Conservation (phyloP, 2,888 invertebrate species). For the Zhengitettix transpicula region DNA sequence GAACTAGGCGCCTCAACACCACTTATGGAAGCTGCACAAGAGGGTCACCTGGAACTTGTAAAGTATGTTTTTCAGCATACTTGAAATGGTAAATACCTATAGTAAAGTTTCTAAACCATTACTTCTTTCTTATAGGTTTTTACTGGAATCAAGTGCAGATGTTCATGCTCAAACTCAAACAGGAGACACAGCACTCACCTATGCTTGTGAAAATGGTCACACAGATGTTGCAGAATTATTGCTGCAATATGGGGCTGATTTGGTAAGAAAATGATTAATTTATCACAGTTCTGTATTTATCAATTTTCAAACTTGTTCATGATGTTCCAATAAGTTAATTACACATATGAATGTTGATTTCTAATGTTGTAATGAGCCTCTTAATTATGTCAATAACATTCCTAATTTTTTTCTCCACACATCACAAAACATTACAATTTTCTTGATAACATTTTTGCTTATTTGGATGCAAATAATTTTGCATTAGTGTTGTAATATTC, state of each 20-base stretch:
- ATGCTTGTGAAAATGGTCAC: constrained; percentile 98
- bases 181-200: constrained; percentile 88
- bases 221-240: constrained; percentile 91
- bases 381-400: too few relatives aligned
- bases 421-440: too few relatives aligned
- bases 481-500: too few relatives aligned
- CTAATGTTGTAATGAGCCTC: too few relatives aligned
- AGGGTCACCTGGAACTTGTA: constrained; percentile 88
- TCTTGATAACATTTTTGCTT: too few relatives aligned
- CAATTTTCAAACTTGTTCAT: too few relatives aligned
- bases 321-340: too few relatives aligned
- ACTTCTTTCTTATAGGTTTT: constrained; percentile 35
- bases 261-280: constrained; percentile 22
- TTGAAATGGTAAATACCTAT: not conserved
- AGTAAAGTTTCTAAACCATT: not conserved
- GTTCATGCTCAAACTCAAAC: constrained; percentile 90
- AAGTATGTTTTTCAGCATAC: constrained; percentile 15
- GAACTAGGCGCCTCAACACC: constrained; percentile 93
- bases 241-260: constrained; percentile 73
- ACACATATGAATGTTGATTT: too few relatives aligned
- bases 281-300: too few relatives aligned
- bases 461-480: too few relatives aligned
- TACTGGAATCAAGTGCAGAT: constrained; percentile 70
- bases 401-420: too few relatives aligned
- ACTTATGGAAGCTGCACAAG: constrained; percentile 96